These are phyloP conservation scores for Peribatodes rhomboidaria DNA, from an alignment of 2,888 invertebrate genomes.

Conservation along the genomic window DNA sequence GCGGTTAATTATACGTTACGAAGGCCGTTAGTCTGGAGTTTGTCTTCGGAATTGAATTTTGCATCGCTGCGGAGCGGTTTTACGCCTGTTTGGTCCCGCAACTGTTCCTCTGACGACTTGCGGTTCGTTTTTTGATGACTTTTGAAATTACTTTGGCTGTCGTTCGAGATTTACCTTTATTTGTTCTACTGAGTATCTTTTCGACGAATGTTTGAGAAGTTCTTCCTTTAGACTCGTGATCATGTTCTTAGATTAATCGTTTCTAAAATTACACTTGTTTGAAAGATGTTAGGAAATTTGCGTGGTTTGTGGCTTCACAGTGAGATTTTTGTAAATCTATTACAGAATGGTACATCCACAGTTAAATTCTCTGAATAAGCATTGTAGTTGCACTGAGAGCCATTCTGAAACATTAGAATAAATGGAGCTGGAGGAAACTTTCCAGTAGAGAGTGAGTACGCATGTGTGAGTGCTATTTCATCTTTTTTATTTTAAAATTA, in stretches of 20 bases:
- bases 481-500: too few species aligned
- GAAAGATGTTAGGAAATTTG: neutral
- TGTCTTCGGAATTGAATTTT: slow-evolving; percentile 59
- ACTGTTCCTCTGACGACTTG: slow-evolving; percentile 50
- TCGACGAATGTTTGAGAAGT: slow-evolving; percentile 13
- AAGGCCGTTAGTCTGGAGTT: slow-evolving; percentile 61
- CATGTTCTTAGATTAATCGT: neutral
- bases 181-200: slow-evolving; percentile 28
- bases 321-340: neutral
- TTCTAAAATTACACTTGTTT: neutral
- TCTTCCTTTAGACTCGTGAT: neutral
- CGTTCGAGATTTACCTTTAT: slow-evolving; percentile 38
- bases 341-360: too few species aligned
- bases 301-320: neutral
- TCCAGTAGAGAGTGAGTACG: too few species aligned
- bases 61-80: slow-evolving; percentile 56
- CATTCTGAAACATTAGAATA: neutral
- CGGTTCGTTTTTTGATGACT: slow-evolving; percentile 53
- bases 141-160: slow-evolving; percentile 42
- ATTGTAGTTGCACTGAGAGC: neutral
- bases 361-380: neutral
- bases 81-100: slow-evolving; percentile 52
- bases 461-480: too few species aligned
- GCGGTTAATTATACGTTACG: slow-evolving; percentile 75
- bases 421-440: too few species aligned